Evolutionary conservation across 2,888 invertebrate genomes (phyloP), one percentile per base, ranked within the genome.

Genomic region (Microctonus hyperodae): DNA sequence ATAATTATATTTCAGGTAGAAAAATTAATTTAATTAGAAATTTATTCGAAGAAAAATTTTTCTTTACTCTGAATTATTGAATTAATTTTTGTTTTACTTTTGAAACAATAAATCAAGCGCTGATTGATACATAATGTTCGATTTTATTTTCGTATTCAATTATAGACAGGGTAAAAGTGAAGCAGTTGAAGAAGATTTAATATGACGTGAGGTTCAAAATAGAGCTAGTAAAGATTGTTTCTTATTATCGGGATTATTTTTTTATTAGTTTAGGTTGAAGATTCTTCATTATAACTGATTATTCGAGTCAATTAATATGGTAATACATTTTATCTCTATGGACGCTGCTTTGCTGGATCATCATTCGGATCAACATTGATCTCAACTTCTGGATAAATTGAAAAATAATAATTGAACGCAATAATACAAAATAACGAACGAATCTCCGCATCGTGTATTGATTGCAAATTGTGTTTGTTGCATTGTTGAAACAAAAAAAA

Each of bases 1-100:
- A 72, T 77, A 71, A 75, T 79, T 73, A 67, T 78, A 72, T 79
- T 79, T 68, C 76, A 81, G 81, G 81, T 81, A 80, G 31, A 63
- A 23, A 16, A 53, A 53, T 53, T 5, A 22, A 58, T n/a, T 23
- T 6, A 4, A 11, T 13, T 2, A 37, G n/a, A n/a, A n/a, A n/a
- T n/a, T n/a, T n/a, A n/a, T n/a, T n/a, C n/a, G n/a, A n/a, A n/a
- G n/a, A n/a, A n/a, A n/a, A n/a, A n/a, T 44, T n/a, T n/a, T 7
- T 7, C 44, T 16, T 7, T 16, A 16, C 44, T 16, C 20, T n/a
- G 40, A 13, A 16, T 44, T 44, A 16, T 7, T n/a, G 20, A 44
- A 25, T 22, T 5, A 25, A 9, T 31, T 10, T n/a, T 16, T 16
- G 2, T 33, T 33, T 13, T 33, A 25, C 25, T n/a, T 50, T 31